These are phyloP conservation scores for Mus caroli DNA, from an alignment of 2,797 vertebrate genomes.

Conservation along the genomic window DNA sequence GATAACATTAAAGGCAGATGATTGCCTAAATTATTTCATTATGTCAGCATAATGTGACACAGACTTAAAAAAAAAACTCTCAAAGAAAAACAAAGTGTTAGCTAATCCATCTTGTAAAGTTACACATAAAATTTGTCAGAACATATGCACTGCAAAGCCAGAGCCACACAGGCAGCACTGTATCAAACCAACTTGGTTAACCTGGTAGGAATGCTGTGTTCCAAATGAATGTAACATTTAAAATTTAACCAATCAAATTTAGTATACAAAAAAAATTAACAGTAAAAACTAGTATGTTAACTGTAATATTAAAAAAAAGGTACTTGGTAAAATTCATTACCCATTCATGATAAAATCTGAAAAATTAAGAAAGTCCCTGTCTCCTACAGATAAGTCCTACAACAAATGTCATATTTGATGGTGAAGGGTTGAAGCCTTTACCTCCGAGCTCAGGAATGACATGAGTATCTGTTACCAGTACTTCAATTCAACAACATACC, in stretches of 20 bases:
- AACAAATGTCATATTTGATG: constrained; percentile 20
- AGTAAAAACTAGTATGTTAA: constrained; percentile 25
- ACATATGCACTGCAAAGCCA: not conserved
- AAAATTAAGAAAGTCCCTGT: constrained; percentile 30
- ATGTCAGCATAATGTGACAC: not conserved
- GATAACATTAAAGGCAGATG: not conserved
- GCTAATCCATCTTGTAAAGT: constrained; percentile 14
- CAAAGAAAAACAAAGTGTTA: not conserved
- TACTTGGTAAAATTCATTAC: constrained; percentile 52
- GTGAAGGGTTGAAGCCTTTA: constrained; percentile 53
- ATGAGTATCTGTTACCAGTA: constrained; percentile 33
- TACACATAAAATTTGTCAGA: not conserved
- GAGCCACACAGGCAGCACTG: not conserved
- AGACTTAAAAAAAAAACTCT: not conserved
- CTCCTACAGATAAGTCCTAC: constrained; percentile 11
- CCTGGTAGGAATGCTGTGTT: not conserved
- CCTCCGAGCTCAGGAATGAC: constrained; percentile 21
- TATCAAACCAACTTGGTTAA: constrained; percentile 19
- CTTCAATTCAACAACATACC: constrained; percentile 34
- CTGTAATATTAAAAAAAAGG: constrained; percentile 2
- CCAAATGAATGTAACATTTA: constrained; percentile 17
- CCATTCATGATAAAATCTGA: constrained; percentile 38
- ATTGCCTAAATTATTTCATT: constrained; percentile 34
- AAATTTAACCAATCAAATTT: constrained; percentile 9
- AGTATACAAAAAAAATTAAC: constrained; percentile 45